Base-by-base conservation (phyloP, 2,888 invertebrate species). In the Andrena bucephala region DNA sequence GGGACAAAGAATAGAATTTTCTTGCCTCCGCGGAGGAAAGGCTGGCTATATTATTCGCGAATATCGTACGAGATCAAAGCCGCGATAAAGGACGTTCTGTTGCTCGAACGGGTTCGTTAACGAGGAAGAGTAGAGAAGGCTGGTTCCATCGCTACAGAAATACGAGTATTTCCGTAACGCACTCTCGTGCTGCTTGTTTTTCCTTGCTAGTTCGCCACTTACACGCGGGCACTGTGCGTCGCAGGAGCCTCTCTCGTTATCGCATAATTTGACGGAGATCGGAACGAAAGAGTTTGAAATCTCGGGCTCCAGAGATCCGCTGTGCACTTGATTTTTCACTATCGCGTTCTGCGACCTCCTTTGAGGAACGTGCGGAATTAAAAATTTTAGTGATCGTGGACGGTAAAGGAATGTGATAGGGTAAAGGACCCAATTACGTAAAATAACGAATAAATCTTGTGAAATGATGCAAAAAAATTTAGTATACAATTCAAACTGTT, bases 71-170 rank as follows among this genome's bases (percentile, higher is more conserved):
- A 89, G 83, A 89, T 88, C 88, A 87, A 89, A 88, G 89, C 89
- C 36, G 75, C 80, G 83, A 78, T 85, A 85, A 87, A 90, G 88
- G 83, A 87, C 85, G 80, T 88, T 88, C 77, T 85, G 83, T 88
- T 85, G 83, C 83, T 88, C 85, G 86, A 88, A 83, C 84, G 76
- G 81, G 81, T 86, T 89, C 87, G 88, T 90, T 90, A 90, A 89
- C 81, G 77, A 80, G 82, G 74, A 77, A 81, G 80, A 79, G 73
- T 66, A 24, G 69, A 48, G 57, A 42, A 68, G 33, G 10, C 57
- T 13, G 60, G 31, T 16, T 31, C 48, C 48, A 6, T 5, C 31
- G 36, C n/a, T 33, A 6, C 31, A 33, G 50, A 57, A 33, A 67
- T 54, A 24, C 63, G 24, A 54, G 68, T 62, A 54, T 81, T 69